phyloP scores from a whole-genome alignment of 1,140 invertebrate species.

The Goniozus legneri region DNA sequence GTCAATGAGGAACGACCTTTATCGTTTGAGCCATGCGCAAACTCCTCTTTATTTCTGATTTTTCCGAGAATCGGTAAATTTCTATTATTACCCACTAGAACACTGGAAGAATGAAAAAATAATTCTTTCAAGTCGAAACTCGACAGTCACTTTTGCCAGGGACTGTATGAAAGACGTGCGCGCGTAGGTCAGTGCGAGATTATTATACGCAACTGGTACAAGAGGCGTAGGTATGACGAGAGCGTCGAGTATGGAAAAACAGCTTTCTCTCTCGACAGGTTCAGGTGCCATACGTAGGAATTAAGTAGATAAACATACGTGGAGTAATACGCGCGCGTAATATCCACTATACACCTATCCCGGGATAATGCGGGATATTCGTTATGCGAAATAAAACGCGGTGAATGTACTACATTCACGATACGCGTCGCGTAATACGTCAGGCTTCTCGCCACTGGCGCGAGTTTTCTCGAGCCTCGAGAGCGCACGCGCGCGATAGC shows the following conservation, averaged over 20 bases:
- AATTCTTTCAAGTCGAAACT: no score
- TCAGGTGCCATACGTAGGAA: conserved; percentile 43
- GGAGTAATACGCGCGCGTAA: conserved; percentile 35
- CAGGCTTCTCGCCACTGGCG: conserved; percentile 1
- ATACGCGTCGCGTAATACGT: conserved; percentile 11
- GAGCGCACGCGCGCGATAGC: no score
- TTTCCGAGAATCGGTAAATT: no score
- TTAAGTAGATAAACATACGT: conserved; percentile 50
- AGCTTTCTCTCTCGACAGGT: conserved; percentile 51
- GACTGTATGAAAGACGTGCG: background rate
- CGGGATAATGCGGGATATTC: conserved; percentile 25
- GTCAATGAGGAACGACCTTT: no score
- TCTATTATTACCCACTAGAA: no score
- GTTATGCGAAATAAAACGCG: conserved; percentile 34
- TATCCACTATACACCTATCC: conserved; percentile 17
- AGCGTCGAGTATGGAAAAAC: conserved; percentile 46
- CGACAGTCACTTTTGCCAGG: background rate
- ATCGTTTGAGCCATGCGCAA: no score
- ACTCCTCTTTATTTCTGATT: no score
- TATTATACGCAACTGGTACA: conserved; percentile 24
- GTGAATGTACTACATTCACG: conserved; percentile 22
- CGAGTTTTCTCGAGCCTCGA: no score
- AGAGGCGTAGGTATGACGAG: conserved; percentile 35
- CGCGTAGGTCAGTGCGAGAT: conserved; percentile 28
- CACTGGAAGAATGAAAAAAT: no score